phyloP scores from a whole-genome alignment of 2,888 invertebrate species.

The Cyaniris semiargus region DNA sequence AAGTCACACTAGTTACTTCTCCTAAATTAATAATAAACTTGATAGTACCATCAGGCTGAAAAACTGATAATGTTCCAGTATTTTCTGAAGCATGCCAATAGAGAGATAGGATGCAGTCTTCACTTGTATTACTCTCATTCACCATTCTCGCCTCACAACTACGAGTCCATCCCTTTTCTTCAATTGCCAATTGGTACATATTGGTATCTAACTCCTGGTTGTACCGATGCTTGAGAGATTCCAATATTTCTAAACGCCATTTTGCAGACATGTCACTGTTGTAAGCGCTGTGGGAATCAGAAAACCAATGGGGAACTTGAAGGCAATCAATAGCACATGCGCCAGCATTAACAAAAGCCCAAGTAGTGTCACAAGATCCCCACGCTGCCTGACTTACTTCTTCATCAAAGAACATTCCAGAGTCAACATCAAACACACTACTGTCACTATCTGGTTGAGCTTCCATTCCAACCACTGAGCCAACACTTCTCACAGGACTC shows the following conservation, averaged over 20 bases:
- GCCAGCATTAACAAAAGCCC: conserved; percentile 90
- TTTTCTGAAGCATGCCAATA: conserved; percentile 89
- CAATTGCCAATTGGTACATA: conserved; percentile 88
- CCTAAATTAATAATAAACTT: conserved; percentile 86
- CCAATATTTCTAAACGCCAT: conserved; percentile 88
- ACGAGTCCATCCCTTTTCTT: conserved; percentile 92
- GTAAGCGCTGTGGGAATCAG: conserved; percentile 79
- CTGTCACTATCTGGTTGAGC: conserved; percentile 93
- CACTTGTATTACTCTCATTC: conserved; percentile 78
- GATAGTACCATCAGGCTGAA: conserved; percentile 89
- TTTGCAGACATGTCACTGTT: conserved; percentile 85
- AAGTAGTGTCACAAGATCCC: conserved; percentile 90
- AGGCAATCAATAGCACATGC: conserved; percentile 88
- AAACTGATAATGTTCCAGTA: conserved; percentile 87
- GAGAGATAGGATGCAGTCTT: conserved; percentile 89
- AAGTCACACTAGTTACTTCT: conserved; percentile 88
- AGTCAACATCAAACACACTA: conserved; percentile 89
- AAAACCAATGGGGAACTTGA: conserved; percentile 89
- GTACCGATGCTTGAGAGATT: conserved; percentile 82
- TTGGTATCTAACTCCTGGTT: conserved; percentile 75
- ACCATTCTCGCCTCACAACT: conserved; percentile 88
- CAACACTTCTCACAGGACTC: conserved; percentile 93
- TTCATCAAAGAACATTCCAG: conserved; percentile 90
- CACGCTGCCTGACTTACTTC: conserved; percentile 87
- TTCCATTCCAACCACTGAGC: conserved; percentile 90